Base-by-base conservation (phyloP, 2,113 vertebrate genomes). In the Oriolus oriolus region DNA sequence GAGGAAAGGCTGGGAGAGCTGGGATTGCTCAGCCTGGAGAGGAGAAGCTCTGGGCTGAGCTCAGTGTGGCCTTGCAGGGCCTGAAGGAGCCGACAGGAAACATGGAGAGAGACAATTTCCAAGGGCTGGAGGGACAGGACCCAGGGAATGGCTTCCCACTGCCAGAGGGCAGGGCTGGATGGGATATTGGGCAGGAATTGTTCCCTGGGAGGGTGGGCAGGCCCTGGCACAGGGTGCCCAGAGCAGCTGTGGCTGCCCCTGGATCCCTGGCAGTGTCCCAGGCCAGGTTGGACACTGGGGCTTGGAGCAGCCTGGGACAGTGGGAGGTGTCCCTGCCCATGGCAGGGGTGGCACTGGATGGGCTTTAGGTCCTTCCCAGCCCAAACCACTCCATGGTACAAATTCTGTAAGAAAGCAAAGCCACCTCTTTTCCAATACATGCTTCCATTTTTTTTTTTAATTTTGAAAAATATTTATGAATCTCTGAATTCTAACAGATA, bases 331-430 rank as follows among this genome's bases (percentile, higher is more conserved):
- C 71, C 71, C 71, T 75, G 71, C 39, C 70, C 45, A 33, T 21
- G 35, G 23, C 33, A 26, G 44, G 33, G 44, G 11, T 35, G 65
- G 26, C 0, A 21, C 2, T 4, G 23, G 33, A 13, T 19, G 45
- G 2, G 0, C 3, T 21, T 54, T 26, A 50, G 1, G 1, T 63
- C 23, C 23, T 11, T 28, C 1, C 52, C 53, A 28, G 2, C 23
- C 44, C 44, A 69, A 49, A 39, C 11, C 30, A 50, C 3, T 26
- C 33, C 39, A 16, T 11, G 17, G 16, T 2, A 9, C 13, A 28
- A 66, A 57, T 68, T 45, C 8, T 53, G 14, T 49, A 59, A 33
- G 16, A 79, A 83, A 65, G 7, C 28, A 52, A 42, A 54, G 12
- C 41, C n/a, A 20, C 5, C 27, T 56, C 3, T 77, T 93, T 89